Evolutionary conservation across 2,888 invertebrate species (phyloP), one percentile per base, ranked within the genome.

Genomic region (Seira sanloemensis): DNA sequence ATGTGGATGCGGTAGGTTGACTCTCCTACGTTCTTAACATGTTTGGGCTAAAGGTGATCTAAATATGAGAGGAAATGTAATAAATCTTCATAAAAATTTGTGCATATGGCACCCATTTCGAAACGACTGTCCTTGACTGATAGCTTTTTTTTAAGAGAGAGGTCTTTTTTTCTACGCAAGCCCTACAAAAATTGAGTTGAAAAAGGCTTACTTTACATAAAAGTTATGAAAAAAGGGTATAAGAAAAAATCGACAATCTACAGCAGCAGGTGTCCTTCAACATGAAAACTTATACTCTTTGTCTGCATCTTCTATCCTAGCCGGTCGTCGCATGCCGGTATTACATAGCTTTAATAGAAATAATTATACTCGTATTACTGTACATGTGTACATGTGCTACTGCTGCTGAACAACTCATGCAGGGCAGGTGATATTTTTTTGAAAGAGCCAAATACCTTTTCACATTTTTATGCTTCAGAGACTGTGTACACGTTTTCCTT

Each of bases 241-340:
- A n/a, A n/a, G n/a, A n/a, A n/a, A n/a, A n/a, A n/a, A n/a, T n/a
- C n/a, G n/a, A n/a, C n/a, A 21, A 50, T 25, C 7, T 54, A 72
- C 27, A n/a, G 0, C 25, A 16, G 25, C 54, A 72, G 24, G 73
- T 62, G 73, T 54, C 73, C 73, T 73, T 73, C 73, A 73, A 26
- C 18, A 54, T 25, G 62, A 71, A 73, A 73, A 73, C 19, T 26
- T 21, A 27, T 46, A 46, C 69, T 23, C 18, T 54, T 9, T 69
- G 25, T 5, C 23, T 37, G 46, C 16, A 46, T 23, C 21, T 23
- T 18, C 19, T 18, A n/a, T n/a, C 19, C n/a, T 23, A 21, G 5
- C n/a, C 23, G 12, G 25, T 21, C 12, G 25, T 12, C 25, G 24
- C 25, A n/a, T 12, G 66, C 23, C n/a, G n/a, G n/a, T n/a, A n/a